Percentiles rank a stretch among this genome's conserved stretches.
Evolutionary conservation across 2,113 vertebrate genomes (phyloP).

Genomic region (Dinomys branickii): DNA sequence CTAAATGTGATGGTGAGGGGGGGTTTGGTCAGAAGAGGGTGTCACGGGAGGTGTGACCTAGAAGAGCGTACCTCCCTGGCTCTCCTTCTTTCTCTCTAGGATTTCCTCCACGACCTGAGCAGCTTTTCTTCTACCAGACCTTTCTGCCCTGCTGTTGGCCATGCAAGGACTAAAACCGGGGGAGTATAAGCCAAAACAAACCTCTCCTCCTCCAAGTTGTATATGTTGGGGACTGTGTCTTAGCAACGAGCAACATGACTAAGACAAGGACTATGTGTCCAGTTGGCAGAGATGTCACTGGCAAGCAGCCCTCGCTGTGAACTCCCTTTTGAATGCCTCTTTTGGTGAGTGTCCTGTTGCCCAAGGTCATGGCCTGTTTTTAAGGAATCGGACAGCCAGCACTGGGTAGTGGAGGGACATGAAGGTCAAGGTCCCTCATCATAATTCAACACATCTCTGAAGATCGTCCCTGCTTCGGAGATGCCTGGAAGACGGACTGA

Average conservation of each 20-base stretch:
- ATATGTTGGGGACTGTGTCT: neutral
- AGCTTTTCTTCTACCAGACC: neutral
- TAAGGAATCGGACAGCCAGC: neutral
- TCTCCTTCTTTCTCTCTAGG: neutral
- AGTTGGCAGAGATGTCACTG: neutral
- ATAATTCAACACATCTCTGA: neutral
- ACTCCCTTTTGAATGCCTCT: neutral
- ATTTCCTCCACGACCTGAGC: neutral
- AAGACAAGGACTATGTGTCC: neutral
- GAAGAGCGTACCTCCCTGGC: neutral
- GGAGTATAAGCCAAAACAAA: neutral
- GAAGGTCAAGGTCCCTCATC: neutral
- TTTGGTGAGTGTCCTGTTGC: neutral
- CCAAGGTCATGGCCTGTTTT: neutral
- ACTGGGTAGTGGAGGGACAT: neutral
- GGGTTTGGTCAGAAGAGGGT: neutral
- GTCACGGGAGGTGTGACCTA: neutral
- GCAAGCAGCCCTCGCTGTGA: neutral
- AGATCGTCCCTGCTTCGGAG: neutral
- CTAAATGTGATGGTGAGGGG: neutral
- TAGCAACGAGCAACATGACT: neutral
- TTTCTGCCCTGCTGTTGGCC: neutral
- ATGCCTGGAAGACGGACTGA: neutral
- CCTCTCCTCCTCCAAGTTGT: neutral
- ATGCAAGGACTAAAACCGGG: neutral